Base-by-base conservation (phyloP, 2,113 vertebrate species). In the Xyliphius kryptos region DNA sequence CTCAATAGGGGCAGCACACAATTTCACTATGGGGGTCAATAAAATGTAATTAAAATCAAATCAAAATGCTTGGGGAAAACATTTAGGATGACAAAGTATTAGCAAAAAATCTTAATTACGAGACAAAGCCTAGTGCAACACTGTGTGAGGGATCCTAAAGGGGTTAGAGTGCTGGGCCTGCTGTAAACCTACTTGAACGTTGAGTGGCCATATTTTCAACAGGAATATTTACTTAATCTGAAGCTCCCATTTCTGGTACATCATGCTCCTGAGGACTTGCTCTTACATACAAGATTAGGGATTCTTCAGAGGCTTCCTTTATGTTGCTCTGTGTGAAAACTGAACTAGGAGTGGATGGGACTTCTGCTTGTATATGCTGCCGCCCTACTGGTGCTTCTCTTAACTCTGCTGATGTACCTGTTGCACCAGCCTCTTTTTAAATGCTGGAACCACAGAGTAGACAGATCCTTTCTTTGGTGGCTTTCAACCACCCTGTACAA, bases 331-430 rank as follows among this genome's bases (percentile, higher is more conserved):
- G 5, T 48, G n/a, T 6, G 46, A 14, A 8, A 2, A 48, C 46
- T 5, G 46, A 5, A 8, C 46, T 48, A 15, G 46, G n/a, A 3
- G 46, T 48, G 16, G 57, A 48, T 5, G 22, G 15, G n/a, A 26
- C 37, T 17, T 20, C 61, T 36, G 2, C 49, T 9, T 2, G 17
- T 10, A 1, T 19, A 22, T 37, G 32, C 17, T 21, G 43, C 11
- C n/a, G 54, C 32, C 8, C 54, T 57, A 14, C 46, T 1, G 32
- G 55, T 8, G 49, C 54, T 15, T 9, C 46, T 6, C 56, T 50
- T 6, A 69, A 15, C 43, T 69, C 50, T 16, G 13, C 15, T 43
- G 17, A 38, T 63, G 50, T 6, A 56, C 41, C 41, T 63, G 51
- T 8, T 32, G 3, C 5, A 48, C 19, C 15, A 13, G 44, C 8